Conservation (phyloP, 2,797 vertebrate species). For the Thaleichthys pacificus region DNA sequence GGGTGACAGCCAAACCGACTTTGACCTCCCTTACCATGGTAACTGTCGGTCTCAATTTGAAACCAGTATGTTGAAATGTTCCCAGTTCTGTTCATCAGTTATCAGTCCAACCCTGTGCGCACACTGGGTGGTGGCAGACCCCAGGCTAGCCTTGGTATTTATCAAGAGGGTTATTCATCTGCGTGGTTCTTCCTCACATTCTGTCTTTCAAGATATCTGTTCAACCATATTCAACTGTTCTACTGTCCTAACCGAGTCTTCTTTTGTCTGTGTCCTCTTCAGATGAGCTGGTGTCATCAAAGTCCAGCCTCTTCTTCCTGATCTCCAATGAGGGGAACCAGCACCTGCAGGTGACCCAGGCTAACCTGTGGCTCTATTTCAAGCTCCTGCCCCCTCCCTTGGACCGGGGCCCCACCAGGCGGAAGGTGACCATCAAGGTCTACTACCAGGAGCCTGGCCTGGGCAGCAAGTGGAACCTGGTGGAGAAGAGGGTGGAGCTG, state of each 20-base stretch:
- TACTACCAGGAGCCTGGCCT: slow-evolving; percentile 89
- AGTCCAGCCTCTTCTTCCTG: slow-evolving; percentile 91
- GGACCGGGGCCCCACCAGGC: slow-evolving; percentile 76
- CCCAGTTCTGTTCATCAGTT: slow-evolving; percentile 29
- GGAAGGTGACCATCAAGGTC: slow-evolving; percentile 91
- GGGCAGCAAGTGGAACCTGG: slow-evolving; percentile 83
- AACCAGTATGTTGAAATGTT: slow-evolving; percentile 31
- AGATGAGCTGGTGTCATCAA: slow-evolving; percentile 90
- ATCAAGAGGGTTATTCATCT: not conserved
- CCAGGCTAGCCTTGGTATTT: slow-evolving; percentile 13
- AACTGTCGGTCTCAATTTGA: slow-evolving; percentile 43
- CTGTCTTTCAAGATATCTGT: no score
- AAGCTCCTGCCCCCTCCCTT: slow-evolving; percentile 80
- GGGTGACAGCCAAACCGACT: slow-evolving; percentile 34
- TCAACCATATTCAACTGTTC: no score
- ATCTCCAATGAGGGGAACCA: slow-evolving; percentile 97
- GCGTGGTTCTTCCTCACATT: not conserved
- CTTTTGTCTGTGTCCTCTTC: slow-evolving; percentile 33
- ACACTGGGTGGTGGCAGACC: slow-evolving; percentile 40
- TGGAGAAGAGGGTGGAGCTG: slow-evolving; percentile 93
- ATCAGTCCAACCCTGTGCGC: slow-evolving; percentile 22
- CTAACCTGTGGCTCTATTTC: slow-evolving; percentile 96
- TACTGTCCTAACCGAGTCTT: not conserved
- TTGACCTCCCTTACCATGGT: slow-evolving; percentile 37
- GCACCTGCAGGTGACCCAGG: slow-evolving; percentile 89